A percentile compares a stretch with the other conserved stretches of the same genome.
These are phyloP conservation scores for Trinectes maculatus DNA, from an alignment of 2,113 vertebrate genomes.

Conservation along the genomic window DNA sequence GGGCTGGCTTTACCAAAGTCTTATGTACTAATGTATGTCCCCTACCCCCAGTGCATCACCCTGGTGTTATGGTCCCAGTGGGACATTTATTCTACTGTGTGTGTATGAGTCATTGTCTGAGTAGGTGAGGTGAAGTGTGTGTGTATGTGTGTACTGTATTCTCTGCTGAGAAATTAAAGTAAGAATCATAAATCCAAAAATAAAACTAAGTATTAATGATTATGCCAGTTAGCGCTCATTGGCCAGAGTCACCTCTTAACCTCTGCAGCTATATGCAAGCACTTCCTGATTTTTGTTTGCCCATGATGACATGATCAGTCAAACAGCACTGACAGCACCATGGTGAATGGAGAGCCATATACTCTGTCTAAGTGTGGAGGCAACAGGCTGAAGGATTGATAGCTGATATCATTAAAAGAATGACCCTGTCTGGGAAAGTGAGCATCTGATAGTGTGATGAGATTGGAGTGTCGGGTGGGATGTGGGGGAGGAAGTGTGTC, in stretches of 20 bases:
- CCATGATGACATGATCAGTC: constrained; percentile 27
- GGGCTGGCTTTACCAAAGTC: constrained; percentile 29
- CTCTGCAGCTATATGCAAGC: too few relatives aligned
- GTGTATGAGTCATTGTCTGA: neutral
- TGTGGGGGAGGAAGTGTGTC: constrained; percentile 9
- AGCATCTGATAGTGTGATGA: constrained; percentile 44
- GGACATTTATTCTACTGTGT: constrained; percentile 45
- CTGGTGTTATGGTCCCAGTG: constrained; percentile 51
- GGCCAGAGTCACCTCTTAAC: neutral
- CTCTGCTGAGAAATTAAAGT: too few relatives aligned
- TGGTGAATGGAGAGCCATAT: neutral
- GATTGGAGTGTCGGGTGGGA: constrained; percentile 26
- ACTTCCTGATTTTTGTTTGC: neutral
- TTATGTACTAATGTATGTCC: constrained; percentile 44
- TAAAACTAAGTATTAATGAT: constrained; percentile 5
- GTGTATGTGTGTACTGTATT: neutral
- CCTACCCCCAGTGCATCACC: constrained; percentile 48
- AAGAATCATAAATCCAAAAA: neutral
- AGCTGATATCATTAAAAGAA: constrained; percentile 67
- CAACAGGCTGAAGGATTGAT: constrained; percentile 40
- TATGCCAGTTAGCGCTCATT: neutral
- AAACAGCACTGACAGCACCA: constrained; percentile 7
- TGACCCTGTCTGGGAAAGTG: constrained; percentile 61
- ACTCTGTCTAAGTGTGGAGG: constrained; percentile 2
- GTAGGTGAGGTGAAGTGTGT: constrained; percentile 3